Evolutionary conservation across 2,888 invertebrate species (phyloP).

Genomic region (Cryptus viduatorius): DNA sequence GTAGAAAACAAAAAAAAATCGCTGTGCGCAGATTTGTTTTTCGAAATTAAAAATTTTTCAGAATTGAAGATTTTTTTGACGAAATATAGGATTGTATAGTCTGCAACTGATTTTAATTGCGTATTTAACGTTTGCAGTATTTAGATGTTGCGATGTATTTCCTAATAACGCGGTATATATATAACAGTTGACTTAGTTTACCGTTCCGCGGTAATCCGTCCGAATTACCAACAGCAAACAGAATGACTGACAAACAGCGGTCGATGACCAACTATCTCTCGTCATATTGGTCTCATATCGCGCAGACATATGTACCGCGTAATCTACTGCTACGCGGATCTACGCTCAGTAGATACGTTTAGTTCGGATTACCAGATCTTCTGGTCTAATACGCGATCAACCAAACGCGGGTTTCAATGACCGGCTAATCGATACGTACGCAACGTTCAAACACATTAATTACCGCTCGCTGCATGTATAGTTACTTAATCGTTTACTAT

Average conservation of each 20-base stretch:
- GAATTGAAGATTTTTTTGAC: no score
- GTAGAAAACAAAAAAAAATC: no score
- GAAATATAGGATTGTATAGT: no score
- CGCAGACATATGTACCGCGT: background rate
- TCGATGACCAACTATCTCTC: constrained; percentile 8
- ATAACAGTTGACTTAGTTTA: background rate
- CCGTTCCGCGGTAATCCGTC: background rate
- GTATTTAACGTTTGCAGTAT: no score
- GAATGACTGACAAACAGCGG: constrained; percentile 15
- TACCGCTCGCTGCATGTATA: background rate
- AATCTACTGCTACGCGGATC: background rate
- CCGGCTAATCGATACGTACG: constrained; percentile 19
- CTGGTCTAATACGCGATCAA: constrained; percentile 1
- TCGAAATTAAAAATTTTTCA: no score
- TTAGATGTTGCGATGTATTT: no score
- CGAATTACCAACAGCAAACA: constrained; percentile 17
- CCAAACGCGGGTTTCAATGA: constrained; percentile 7
- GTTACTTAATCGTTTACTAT: background rate
- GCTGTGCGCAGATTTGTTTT: no score
- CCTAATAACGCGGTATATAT: no score
- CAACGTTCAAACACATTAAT: background rate
- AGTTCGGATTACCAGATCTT: constrained; percentile 17
- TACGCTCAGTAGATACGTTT: background rate
- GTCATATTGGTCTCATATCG: background rate
- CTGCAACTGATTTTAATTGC: no score